phyloP scores from a whole-genome alignment of 2,797 vertebrate species.

The Salmo trutta region DNA sequence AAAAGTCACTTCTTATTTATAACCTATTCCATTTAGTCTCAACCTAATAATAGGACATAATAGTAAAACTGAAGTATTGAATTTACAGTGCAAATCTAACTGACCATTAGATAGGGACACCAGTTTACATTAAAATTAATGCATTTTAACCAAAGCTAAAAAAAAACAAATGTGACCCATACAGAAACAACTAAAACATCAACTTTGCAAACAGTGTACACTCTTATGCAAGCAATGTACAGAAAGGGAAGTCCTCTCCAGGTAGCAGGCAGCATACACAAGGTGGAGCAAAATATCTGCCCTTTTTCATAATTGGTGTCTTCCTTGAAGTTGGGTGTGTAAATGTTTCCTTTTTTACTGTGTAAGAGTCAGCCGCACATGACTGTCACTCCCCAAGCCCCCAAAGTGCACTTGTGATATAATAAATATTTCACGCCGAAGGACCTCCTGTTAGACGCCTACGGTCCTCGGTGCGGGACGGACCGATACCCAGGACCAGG shows the following conservation, averaged over 20 bases:
- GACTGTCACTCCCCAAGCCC: constrained; percentile 4
- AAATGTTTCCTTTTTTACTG: neutral
- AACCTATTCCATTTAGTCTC: too few relatives aligned
- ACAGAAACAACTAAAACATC: neutral
- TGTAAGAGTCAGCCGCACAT: neutral
- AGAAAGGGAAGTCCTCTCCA: neutral
- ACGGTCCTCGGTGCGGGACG: constrained; percentile 3
- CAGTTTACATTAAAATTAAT: neutral
- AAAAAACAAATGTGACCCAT: neutral
- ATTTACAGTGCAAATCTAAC: too few relatives aligned
- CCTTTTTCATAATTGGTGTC: constrained; percentile 24
- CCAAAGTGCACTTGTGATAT: constrained; percentile 16
- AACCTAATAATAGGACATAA: neutral
- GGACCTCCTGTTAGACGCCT: constrained; percentile 3
- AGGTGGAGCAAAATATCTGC: neutral
- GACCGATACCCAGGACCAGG: constrained; percentile 4
- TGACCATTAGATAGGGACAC: neutral
- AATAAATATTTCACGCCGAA: constrained; percentile 23
- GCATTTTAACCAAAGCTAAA: neutral
- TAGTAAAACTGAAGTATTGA: neutral
- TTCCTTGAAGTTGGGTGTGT: neutral
- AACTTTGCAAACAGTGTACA: neutral
- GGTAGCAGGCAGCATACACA: too few relatives aligned
- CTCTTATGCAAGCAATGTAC: constrained; percentile 14
- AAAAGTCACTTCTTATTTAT: too few relatives aligned